Evolutionary conservation across 2,888 invertebrate genomes (phyloP), one percentile per base, ranked within the genome.

Genomic region (Oeneis ivallda): DNA sequence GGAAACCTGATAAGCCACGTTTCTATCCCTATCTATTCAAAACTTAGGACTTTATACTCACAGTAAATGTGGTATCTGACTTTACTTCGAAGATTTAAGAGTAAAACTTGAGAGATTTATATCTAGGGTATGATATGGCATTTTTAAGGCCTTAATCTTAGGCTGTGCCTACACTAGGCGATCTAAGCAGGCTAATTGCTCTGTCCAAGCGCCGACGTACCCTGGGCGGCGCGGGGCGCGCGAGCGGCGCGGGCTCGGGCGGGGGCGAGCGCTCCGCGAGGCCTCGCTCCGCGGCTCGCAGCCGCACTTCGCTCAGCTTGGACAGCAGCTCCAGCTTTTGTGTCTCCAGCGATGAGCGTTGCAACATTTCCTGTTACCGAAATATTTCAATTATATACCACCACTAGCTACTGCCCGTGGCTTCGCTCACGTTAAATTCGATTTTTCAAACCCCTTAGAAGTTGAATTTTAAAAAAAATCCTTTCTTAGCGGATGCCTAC

Each of bases 261-360:
- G 88, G 90, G 62, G 79, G 80, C 58, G 89, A 88, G 61, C 98
- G 92, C 76, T 98, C 96, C 62, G 96, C 81, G 77, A 97, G 96
- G 74, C 98, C 98, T 66, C 97, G 94, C 82, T 99, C 98, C 60
- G 98, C 92, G 43, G 96, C 95, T 73, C 96, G 96, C 69, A 98
- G 92, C 78, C 98, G 97, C 74, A 99, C 93, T 82, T 98, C 98
- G 69, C 98, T 98, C 74, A 99, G 93, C 75, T 98, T 97, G 49
- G 97, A 97, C 92, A 99, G 93, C 72, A 99, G 91, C 86, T 99
- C 98, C 76, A 99, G 88, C 87, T 98, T 98, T 87, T 98, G 98
- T 0, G 98, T 98, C 92, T 99, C 98, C 70, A 98, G 86, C 3
- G 97, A 96, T 19, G 98, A 97, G 64, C 97, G 93, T 62, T 96